Conservation (phyloP, 2,113 vertebrate genomes). For the Macroglossus sobrinus region DNA sequence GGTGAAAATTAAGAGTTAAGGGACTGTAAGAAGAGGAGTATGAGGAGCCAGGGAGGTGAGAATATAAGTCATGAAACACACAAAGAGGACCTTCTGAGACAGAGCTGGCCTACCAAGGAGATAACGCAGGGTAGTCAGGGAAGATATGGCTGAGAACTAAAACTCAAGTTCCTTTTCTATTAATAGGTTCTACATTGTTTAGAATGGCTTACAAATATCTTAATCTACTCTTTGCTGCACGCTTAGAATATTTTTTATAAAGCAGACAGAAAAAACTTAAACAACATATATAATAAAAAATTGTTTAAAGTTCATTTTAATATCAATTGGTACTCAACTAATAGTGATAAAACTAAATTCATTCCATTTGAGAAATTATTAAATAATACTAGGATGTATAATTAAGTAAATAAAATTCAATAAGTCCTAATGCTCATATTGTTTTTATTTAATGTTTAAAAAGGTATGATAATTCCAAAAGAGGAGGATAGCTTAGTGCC, state of each 20-base stretch:
- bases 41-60: neutral
- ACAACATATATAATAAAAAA: neutral
- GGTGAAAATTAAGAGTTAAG: neutral
- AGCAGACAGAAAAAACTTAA: neutral
- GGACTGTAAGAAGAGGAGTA: neutral
- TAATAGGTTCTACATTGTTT: neutral
- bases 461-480: slow-evolving; percentile 31
- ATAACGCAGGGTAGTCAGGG: neutral
- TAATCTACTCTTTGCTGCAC: neutral
- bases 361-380: slow-evolving; percentile 1
- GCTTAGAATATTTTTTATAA: neutral
- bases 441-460: neutral
- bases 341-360: neutral
- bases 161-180: neutral
- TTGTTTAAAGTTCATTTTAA: neutral
- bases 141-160: neutral
- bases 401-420: neutral
- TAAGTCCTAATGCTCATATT: neutral
- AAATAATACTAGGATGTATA: neutral
- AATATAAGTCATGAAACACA: neutral
- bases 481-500: slow-evolving; percentile 18
- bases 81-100: neutral
- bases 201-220: neutral
- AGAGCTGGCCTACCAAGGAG: fast-evolving
- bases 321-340: neutral